Evolutionary conservation across 2,113 vertebrate genomes (phyloP), one percentile per base, ranked within the genome.

Genomic region (Colossoma macropomum): DNA sequence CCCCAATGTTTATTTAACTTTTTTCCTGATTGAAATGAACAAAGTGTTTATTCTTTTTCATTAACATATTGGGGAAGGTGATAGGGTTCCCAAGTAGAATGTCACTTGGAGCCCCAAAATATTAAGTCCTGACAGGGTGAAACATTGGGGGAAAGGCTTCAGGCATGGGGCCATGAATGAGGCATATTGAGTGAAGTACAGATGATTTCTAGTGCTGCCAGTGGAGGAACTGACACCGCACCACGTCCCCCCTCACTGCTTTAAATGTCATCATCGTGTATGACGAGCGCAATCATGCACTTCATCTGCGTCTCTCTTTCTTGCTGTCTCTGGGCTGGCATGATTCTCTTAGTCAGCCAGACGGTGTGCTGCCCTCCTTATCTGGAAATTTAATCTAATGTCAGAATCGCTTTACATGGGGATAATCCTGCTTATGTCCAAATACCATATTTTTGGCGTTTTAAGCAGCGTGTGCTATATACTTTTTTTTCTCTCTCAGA

Each of bases 261-360:
- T 84, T 87, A 91, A 93, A 91, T 92, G 86, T 89, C 90, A 90
- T 87, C 85, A 69, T 59, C 15, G 87, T 87, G 71, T 48, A 32
- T 90, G 89, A 91, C 87, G 84, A 91, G 87, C 56, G 63, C 85
- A 83, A 74, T 89, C 82, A 85, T 84, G 32, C 88, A 89, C 76
- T 84, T 90, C 80, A 77, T 91, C 80, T 72, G 84, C 80, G 25
- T 34, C n/a, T 50, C 38, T 27, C 59, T 25, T 10, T 25, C 54
- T 59, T 16, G 15, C 23, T 21, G 15, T 59, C n/a, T 62, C 59
- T 62, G n/a, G 13, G 21, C 70, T 60, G 25, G 34, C 34, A 76
- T 45, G 68, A 28, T 69, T 82, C 48, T 41, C 45, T 48, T 32
- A 81, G 9, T 32, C 50, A 76, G 50, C 63, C 32, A 75, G 34